Percentiles rank a stretch among this genome's conserved stretches.
Conservation (phyloP, 2,797 vertebrate species). For the Cuniculus paca region DNA sequence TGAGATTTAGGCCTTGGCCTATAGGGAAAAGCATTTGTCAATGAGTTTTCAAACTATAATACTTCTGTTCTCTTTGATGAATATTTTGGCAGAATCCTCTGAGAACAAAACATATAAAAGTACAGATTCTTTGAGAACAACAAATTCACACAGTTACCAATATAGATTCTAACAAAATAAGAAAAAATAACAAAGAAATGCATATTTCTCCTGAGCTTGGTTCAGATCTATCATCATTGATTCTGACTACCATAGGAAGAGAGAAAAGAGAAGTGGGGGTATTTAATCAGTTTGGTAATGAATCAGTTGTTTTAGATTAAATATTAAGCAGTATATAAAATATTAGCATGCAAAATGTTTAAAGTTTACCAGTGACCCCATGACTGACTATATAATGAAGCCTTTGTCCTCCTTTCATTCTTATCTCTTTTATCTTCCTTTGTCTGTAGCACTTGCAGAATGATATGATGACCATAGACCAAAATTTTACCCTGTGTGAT, state of each 20-base stretch:
- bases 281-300: not conserved
- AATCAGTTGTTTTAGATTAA: not conserved
- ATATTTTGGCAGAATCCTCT: slow-evolving; percentile 53
- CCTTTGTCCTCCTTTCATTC: not conserved
- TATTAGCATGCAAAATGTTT: not conserved
- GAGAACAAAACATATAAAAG: slow-evolving; percentile 43
- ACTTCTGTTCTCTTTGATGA: slow-evolving; percentile 49
- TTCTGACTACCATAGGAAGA: not conserved
- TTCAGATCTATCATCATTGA: not conserved
- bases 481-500: not conserved
- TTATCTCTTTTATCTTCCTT: not conserved
- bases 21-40: slow-evolving; percentile 58
- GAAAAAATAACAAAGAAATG: not conserved
- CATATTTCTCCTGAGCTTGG: not conserved
- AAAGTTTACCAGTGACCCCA: not conserved
- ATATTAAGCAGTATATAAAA: not conserved
- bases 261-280: rapidly evolving
- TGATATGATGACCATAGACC: not conserved
- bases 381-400: not conserved
- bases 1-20: slow-evolving; percentile 36
- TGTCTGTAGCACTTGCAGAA: not conserved
- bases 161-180: slow-evolving; percentile 10
- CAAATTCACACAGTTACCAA: not conserved
- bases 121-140: slow-evolving; percentile 29
- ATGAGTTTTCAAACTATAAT: slow-evolving; percentile 56